Conservation (phyloP, 2,113 vertebrate genomes). For the Excalfactoria chinensis region DNA sequence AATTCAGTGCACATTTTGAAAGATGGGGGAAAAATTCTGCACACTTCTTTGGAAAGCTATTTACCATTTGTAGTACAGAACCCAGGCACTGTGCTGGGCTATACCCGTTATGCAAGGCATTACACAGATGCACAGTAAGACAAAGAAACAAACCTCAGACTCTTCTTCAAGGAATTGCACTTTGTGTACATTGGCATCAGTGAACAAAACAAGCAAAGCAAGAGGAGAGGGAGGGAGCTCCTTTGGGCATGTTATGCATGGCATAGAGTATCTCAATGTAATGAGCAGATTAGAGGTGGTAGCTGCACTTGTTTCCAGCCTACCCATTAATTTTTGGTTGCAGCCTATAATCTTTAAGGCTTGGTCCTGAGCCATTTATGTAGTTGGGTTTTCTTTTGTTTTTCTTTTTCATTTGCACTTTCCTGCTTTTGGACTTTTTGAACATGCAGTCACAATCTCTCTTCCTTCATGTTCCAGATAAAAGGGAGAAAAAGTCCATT, state of each 20-base stretch:
- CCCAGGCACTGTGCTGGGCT: not conserved
- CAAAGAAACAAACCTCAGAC: not conserved
- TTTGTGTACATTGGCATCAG: not conserved
- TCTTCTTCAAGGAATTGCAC: not conserved
- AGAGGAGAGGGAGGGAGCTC: not conserved
- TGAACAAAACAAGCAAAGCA: not conserved
- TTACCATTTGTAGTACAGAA: not conserved
- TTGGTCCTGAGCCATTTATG: not conserved
- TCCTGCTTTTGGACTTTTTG: not conserved
- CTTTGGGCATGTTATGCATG: not conserved
- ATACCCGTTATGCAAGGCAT: not conserved
- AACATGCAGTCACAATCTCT: fast-evolving
- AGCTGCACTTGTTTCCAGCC: not conserved
- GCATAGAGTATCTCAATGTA: not conserved
- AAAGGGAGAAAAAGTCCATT: not conserved
- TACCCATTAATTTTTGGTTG: not conserved
- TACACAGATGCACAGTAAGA: not conserved
- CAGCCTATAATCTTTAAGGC: not conserved
- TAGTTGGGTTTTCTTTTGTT: not conserved
- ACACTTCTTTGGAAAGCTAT: not conserved
- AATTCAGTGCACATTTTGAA: not conserved
- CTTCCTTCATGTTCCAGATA: not conserved
- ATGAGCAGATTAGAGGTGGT: not conserved
- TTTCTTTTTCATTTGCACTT: not conserved
- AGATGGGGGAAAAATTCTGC: not conserved